Base-by-base conservation (phyloP, 2,113 vertebrate genomes). In the Hemicordylus capensis region DNA sequence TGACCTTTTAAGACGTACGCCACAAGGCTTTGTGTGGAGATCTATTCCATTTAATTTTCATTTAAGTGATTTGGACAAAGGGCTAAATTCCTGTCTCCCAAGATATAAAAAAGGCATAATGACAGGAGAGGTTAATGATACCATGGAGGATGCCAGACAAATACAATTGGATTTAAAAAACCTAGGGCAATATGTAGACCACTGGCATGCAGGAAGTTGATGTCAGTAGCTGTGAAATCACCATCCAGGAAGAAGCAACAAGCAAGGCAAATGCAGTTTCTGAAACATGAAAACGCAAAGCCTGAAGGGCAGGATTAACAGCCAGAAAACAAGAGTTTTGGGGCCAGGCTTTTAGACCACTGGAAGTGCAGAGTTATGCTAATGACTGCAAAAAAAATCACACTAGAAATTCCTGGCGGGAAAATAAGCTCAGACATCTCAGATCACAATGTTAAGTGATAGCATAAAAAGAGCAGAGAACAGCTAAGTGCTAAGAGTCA, bases 61-160 rank as follows among this genome's bases (percentile, higher is more conserved):
- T 79, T 69, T 80, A 81, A 59, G 42, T 51, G 67, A 64, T 11
- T 56, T 76, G 56, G 31, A 72, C 59, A 70, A 86, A n/a, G 3
- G 39, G 54, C 85, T 63, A 44, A 87, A 72, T 2, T 54, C 17
- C 31, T 85, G 66, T 61, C 81, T 85, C 56, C 80, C 84, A 81
- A 84, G 37, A 84, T 86, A 39, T 73, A 79, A 15, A 61, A 28
- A 61, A 79, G 28, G 69, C 19, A 79, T 10, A 19, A 48, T 63
- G 51, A 90, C 61, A 88, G 59, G 12, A 76, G 2, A 87, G 63
- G 70, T 81, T 70, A 54, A 59, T 83, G 59, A 14, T 61, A 76
- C 44, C 64, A 64, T 8, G 20, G 77, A n/a, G 34, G 59, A 56
- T 74, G 69, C 44, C 46, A 74, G 19, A n/a, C 19, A 51, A 48